phyloP scores from a whole-genome alignment of 1,140 invertebrate genomes.

The Pogonomyrmex barbatus region DNA sequence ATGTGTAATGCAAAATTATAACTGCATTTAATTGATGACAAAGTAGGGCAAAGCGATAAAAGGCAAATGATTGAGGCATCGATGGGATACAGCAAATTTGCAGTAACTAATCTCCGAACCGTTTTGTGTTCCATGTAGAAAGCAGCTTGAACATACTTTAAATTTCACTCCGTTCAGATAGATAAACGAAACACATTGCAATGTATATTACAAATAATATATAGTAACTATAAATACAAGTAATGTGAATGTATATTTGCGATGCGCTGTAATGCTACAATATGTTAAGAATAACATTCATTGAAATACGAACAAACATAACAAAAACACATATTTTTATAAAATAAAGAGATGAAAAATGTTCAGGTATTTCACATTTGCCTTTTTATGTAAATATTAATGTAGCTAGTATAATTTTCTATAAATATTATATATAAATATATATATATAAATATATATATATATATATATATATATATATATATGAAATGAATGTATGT shows the following conservation, averaged over 20 bases:
- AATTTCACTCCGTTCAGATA: constrained; percentile 64
- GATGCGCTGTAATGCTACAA: constrained; percentile 75
- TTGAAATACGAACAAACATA: constrained; percentile 72
- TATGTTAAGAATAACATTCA: constrained; percentile 73
- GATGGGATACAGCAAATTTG: constrained; percentile 62
- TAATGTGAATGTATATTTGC: constrained; percentile 77
- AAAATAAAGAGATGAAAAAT: constrained; percentile 77
- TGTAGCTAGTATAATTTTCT: constrained; percentile 85
- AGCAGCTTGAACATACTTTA: constrained; percentile 58
- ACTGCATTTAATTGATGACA: constrained; percentile 70
- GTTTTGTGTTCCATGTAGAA: constrained; percentile 64
- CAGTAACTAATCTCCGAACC: constrained; percentile 49
- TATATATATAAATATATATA: constrained; percentile 30
- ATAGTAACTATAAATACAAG: constrained; percentile 68
- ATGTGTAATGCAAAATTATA: constrained; percentile 61
- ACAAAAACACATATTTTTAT: constrained; percentile 83
- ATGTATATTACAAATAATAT: constrained; percentile 62
- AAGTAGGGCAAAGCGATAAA: constrained; percentile 69
- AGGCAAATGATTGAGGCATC: constrained; percentile 77
- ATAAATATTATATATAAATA: constrained; percentile 79
- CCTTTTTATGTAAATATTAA: constrained; percentile 85
- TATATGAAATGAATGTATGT: constrained; percentile 65
- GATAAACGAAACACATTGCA: constrained; percentile 65
- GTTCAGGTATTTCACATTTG: constrained; percentile 86
- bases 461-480: constrained; percentile 64